Base-by-base conservation (phyloP, 1,140 invertebrate species). In the Epicauta chinensis region DNA sequence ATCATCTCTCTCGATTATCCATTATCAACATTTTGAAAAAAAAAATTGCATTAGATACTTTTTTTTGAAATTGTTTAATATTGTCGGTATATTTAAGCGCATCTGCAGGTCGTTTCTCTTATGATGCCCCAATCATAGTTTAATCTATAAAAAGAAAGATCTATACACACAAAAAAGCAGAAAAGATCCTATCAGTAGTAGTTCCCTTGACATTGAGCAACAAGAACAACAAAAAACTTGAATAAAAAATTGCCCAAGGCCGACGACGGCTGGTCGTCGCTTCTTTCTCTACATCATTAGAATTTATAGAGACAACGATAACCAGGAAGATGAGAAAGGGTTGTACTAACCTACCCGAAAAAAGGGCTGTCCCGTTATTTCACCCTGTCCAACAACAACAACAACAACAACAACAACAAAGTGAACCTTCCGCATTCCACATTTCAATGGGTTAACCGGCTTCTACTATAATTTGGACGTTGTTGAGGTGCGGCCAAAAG, bases 361-460 rank as follows among this genome's bases (percentile, higher is more conserved):
- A 23, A 58, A 57, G 42, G 40, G 51, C 37, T 48, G 48, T 58
- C 56, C 56, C 56, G 56, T 58, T 58, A 58, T 53, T 46, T 58
- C 44, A 58, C 56, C 56, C 56, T 51, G 47, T 48, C 53, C 23
- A 58, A 53, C 51, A 34, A 40, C n/a, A n/a, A n/a, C n/a, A n/a
- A n/a, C n/a, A n/a, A n/a, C n/a, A n/a, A n/a, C n/a, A n/a, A n/a
- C n/a, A n/a, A n/a, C n/a, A n/a, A 23, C 23, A 23, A 23, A 7
- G 16, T 50, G 45, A 53, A 50, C 56, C 56, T 58, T 58, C 56
- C 56, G 56, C 56, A 58, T 58, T 58, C 56, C 56, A 44, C 7
- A 23, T 36, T 50, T 58, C 46, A 58, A 58, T 58, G 56, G 56
- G 56, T 58, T 58, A 58, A 50, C 41, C 43, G 17, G 43, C 16